Base-by-base conservation (phyloP, 2,113 vertebrate species). In the Brachyhypopomus gauderio region DNA sequence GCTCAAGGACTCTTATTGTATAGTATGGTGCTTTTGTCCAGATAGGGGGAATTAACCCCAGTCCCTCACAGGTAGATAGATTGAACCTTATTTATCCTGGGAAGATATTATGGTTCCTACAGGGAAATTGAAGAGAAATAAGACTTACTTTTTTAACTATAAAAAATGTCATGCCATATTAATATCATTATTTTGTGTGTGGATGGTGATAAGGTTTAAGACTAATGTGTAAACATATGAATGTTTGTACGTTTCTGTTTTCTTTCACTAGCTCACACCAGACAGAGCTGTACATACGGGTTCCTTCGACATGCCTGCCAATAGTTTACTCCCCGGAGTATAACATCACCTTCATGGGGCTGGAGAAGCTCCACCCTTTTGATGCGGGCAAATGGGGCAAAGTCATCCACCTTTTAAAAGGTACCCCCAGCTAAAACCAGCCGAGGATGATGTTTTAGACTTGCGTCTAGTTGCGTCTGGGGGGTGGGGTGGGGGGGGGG, bases 371-470 rank as follows among this genome's bases (percentile, higher is more conserved):
- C 60, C 97, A 99, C 81, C 97, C 97, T 0, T 99, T 99, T 36
- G 97, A 98, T 81, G 94, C 96, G 0, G 96, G 97, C 45, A 99
- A 99, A 90, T 98, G 97, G 97, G 97, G 97, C 25, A 98, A 97
- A 90, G 95, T 99, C 82, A 94, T 99, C 78, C 90, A 89, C 89
- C 97, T 96, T 88, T 87, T 99, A 56, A 97, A 96, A 97, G 97
- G 97, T 98, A 95, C 83, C 73, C 12, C 25, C 41, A 23, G 19
- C 22, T 1, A 14, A 60, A 56, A 41, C 58, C n/a, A 8, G 19
- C 4, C 0, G 58, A n/a, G 8, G 22, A 34, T 52, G 30, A 23
- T 58, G 20, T 52, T 52, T 11, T 52, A 52, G 45, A 52, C 45
- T 12, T 52, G 45, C 9, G 12, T 11, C 0, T 14, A 52, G 12